phyloP scores from a whole-genome alignment of 2,888 invertebrate species.

The Apodemia zela region DNA sequence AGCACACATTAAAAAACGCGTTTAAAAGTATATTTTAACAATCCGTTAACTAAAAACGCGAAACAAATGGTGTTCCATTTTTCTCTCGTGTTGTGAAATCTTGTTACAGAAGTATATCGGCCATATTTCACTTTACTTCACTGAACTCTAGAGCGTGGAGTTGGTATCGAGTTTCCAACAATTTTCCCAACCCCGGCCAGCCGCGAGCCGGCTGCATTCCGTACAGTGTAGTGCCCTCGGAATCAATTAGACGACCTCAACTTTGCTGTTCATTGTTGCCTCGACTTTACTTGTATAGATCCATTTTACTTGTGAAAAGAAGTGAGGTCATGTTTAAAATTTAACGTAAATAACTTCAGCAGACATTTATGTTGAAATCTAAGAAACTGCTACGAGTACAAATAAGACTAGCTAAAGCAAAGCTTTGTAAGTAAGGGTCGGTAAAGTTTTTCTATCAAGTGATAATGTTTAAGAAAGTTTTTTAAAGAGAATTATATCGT shows the following conservation, averaged over 20 bases:
- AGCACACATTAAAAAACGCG: not conserved
- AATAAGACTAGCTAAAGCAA: no score
- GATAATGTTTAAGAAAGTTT: no score
- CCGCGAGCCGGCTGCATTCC: not conserved
- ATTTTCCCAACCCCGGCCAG: not conserved
- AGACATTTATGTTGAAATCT: no score
- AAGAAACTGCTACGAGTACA: no score
- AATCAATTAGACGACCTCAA: not conserved
- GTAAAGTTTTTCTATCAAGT: no score
- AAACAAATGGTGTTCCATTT: not conserved
- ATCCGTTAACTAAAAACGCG: not conserved
- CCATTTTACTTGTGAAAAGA: not conserved
- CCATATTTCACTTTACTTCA: constrained; percentile 1
- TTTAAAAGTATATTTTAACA: not conserved
- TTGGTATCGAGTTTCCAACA: not conserved
- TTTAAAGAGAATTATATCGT: no score
- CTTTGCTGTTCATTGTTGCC: not conserved
- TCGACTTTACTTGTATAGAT: not conserved
- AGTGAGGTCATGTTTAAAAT: not conserved
- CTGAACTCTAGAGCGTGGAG: not conserved
- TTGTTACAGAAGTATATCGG: not conserved
- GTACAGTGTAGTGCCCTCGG: not conserved
- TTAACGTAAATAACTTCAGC: no score
- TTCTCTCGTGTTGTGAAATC: not conserved
- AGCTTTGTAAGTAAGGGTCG: no score